Evolutionary conservation across 2,113 vertebrate genomes (phyloP).

Genomic region (Sebastes schlegelii): DNA sequence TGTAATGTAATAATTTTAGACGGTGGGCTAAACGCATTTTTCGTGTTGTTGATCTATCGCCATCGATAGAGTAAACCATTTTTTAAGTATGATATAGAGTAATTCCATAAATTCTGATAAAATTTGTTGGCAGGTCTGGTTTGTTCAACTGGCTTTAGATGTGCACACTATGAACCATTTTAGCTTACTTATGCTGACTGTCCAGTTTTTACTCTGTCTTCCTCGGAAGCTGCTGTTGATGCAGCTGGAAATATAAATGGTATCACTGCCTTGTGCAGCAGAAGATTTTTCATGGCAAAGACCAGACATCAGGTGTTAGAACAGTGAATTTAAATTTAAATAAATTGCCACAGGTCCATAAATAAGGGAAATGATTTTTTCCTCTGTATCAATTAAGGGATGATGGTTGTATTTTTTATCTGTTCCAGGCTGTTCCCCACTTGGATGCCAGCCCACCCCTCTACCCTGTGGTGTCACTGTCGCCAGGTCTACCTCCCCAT

Average conservation of each 20-base stretch:
- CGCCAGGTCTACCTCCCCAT: conserved; percentile 97
- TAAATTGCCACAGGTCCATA: no score
- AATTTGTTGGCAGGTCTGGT: no score
- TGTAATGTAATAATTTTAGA: no score
- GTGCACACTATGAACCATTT: no score
- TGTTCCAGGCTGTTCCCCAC: conserved; percentile 89
- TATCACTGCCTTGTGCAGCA: not conserved
- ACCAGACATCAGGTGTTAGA: not conserved
- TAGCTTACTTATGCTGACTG: no score
- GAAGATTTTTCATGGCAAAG: not conserved
- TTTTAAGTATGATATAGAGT: not conserved
- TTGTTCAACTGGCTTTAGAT: no score
- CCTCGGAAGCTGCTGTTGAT: no score
- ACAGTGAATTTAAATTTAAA: not conserved
- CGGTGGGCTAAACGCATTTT: no score
- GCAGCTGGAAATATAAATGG: not conserved
- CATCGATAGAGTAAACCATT: not conserved
- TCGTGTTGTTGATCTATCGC: not conserved
- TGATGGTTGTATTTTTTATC: not conserved
- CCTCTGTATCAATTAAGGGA: not conserved
- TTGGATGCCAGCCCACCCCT: conserved; percentile 93
- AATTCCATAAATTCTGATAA: no score
- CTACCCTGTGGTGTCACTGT: conserved; percentile 96
- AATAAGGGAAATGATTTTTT: not conserved
- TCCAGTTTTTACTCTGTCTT: no score